Evolutionary conservation across 37 sponge, comb jelly and placozoan species (phyloP).

Genomic region (Beroe ovata): DNA sequence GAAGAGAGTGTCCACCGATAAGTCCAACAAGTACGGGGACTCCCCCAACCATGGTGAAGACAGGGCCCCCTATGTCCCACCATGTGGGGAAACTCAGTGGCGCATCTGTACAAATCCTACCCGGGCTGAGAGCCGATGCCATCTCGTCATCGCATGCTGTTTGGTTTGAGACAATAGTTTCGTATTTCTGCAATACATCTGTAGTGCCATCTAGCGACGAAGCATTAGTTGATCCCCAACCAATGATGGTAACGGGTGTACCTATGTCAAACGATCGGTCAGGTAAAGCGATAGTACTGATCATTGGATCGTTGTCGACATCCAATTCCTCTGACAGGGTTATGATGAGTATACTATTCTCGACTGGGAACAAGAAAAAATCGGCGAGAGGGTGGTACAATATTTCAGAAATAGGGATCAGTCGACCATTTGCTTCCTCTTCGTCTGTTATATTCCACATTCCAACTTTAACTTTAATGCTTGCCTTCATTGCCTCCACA

Average conservation of each 20-base stretch:
- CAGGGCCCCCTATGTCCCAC: constrained; percentile 18
- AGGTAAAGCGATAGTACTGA: too few species aligned
- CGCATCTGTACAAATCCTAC: not conserved
- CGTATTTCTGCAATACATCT: constrained; percentile 15
- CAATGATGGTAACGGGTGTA: constrained; percentile 12
- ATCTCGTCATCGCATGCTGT: not conserved
- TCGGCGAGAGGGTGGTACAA: too few species aligned
- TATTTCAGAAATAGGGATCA: too few species aligned
- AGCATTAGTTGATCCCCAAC: not conserved
- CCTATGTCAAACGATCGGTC: too few species aligned
- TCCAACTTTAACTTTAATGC: constrained; percentile 1
- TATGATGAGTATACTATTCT: not conserved
- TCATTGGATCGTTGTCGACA: too few species aligned
- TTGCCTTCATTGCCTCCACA: not conserved
- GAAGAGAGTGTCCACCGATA: too few species aligned
- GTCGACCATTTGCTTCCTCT: not conserved
- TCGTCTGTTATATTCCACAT: not conserved
- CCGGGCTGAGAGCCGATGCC: not conserved
- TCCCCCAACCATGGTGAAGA: not conserved
- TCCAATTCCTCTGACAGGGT: not conserved
- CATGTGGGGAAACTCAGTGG: not conserved
- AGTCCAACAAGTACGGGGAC: too few species aligned
- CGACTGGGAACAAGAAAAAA: not conserved
- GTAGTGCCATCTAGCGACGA: not conserved
- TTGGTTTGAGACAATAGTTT: not conserved